phyloP scores from a whole-genome alignment of 2,113 vertebrate species.

The Melanotaenia duboulayi region DNA sequence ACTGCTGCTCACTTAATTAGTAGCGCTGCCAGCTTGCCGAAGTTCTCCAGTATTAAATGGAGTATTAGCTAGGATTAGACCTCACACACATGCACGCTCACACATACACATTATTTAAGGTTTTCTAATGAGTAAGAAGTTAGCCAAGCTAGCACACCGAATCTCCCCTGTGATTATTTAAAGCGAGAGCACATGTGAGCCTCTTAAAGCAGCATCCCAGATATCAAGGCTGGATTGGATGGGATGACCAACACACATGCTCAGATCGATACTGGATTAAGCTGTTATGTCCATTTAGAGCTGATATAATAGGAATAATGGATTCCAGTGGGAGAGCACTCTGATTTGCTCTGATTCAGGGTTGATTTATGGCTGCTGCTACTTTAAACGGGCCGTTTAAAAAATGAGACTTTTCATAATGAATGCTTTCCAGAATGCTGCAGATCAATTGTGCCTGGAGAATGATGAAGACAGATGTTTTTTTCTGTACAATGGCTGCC shows the following conservation, averaged over 20 bases:
- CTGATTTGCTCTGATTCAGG: slow-evolving; percentile 51
- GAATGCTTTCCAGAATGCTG: slow-evolving; percentile 81
- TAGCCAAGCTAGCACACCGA: slow-evolving; percentile 23
- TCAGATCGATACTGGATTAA: slow-evolving; percentile 75
- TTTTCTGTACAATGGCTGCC: slow-evolving; percentile 49
- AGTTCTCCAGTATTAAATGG: slow-evolving; percentile 63
- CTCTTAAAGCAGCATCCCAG: slow-evolving; percentile 23
- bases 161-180: slow-evolving; percentile 55
- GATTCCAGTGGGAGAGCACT: slow-evolving; percentile 56
- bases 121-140: slow-evolving; percentile 58
- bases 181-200: slow-evolving; percentile 39
- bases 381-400: slow-evolving; percentile 75
- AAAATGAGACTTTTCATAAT: slow-evolving; percentile 84
- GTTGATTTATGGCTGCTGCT: slow-evolving; percentile 79
- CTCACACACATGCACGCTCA: slow-evolving; percentile 24
- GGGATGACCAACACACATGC: slow-evolving; percentile 51
- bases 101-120: slow-evolving; percentile 47
- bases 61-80: slow-evolving; percentile 77
- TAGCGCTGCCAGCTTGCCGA: slow-evolving; percentile 64
- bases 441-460: slow-evolving; percentile 78
- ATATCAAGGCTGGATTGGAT: slow-evolving; percentile 43
- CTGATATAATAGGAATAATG: slow-evolving; percentile 75
- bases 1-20: slow-evolving; percentile 77
- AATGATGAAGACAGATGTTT: slow-evolving; percentile 73
- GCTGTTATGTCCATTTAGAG: slow-evolving; percentile 76